Percentiles rank a stretch among this genome's conserved stretches.
phyloP scores from a whole-genome alignment of 2,797 vertebrate species.

The Sebastes matsubarae region DNA sequence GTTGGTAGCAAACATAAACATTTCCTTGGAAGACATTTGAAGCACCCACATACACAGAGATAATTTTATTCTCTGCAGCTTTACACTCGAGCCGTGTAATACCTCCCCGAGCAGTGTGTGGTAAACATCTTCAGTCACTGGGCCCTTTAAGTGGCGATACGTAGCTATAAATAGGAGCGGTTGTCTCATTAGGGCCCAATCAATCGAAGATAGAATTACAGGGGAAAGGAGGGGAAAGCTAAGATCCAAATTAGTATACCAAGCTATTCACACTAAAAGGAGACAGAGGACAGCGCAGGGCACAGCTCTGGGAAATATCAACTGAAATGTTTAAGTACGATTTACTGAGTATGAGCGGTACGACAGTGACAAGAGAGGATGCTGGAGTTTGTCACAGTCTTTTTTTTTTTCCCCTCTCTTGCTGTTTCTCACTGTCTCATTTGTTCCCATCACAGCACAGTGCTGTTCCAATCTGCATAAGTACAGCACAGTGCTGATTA shows the following conservation, averaged over 20 bases:
- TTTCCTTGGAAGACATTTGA: background rate
- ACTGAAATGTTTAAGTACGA: conserved; percentile 12
- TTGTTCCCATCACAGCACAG: conserved; percentile 26
- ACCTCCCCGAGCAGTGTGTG: background rate
- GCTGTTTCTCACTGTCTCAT: conserved; percentile 15
- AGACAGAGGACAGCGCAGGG: conserved; percentile 6
- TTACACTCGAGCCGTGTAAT: background rate
- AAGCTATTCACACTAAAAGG: conserved; percentile 21
- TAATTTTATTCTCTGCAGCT: background rate
- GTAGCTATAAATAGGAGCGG: conserved; percentile 57
- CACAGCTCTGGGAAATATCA: conserved; percentile 17
- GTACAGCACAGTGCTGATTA: background rate
- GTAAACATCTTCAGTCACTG: conserved; percentile 34
- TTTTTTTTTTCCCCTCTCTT: background rate
- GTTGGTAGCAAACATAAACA: conserved; percentile 11
- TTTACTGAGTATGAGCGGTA: background rate
- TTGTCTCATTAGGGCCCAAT: conserved; percentile 54
- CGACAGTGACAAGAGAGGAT: background rate
- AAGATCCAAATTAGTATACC: conserved; percentile 27
- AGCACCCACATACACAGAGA: background rate
- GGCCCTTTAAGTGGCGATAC: conserved; percentile 34
- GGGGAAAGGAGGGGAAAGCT: conserved; percentile 18
- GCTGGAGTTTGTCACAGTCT: conserved; percentile 12
- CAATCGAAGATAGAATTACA: conserved; percentile 57
- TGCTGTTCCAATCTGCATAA: conserved; percentile 21